phyloP scores from a whole-genome alignment of 2,113 vertebrate species.

The Caranx melampygus region DNA sequence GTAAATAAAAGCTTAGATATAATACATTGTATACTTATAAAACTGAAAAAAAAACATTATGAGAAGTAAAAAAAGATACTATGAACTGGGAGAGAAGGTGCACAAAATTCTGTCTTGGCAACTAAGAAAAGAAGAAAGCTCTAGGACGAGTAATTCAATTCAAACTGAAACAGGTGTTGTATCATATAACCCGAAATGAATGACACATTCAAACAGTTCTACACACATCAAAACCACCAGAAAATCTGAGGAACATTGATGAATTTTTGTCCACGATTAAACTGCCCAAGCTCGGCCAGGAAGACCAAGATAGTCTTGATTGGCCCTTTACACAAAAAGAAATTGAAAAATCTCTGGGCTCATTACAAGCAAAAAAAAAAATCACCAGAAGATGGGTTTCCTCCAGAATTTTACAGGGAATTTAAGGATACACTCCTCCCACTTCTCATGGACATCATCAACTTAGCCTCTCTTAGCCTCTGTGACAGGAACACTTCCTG shows the following conservation, averaged over 20 bases:
- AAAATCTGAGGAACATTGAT: too few species aligned
- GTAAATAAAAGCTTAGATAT: neutral
- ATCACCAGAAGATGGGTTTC: slow-evolving; percentile 17
- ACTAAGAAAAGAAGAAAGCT: neutral
- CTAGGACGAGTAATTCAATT: neutral
- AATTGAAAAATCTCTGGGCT: neutral
- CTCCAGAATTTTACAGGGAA: slow-evolving; percentile 15
- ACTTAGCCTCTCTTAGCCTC: neutral
- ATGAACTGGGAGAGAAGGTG: neutral
- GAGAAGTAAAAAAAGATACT: neutral
- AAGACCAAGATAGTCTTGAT: slow-evolving; percentile 6
- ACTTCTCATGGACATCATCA: neutral
- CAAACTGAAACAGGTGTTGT: neutral
- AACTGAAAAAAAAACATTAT: neutral
- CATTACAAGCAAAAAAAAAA: slow-evolving; percentile 8
- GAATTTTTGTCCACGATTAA: neutral
- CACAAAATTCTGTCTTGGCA: neutral
- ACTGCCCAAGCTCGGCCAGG: neutral
- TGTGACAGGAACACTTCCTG: neutral
- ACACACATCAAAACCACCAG: too few species aligned
- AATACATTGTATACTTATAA: neutral
- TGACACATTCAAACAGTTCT: neutral
- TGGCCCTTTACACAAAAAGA: neutral
- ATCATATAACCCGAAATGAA: neutral
- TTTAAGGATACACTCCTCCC: slow-evolving; percentile 18